A percentile compares a stretch with the other conserved stretches of the same genome.
Evolutionary conservation across 2,888 invertebrate species (phyloP).

Genomic region (Tortrix viridana): DNA sequence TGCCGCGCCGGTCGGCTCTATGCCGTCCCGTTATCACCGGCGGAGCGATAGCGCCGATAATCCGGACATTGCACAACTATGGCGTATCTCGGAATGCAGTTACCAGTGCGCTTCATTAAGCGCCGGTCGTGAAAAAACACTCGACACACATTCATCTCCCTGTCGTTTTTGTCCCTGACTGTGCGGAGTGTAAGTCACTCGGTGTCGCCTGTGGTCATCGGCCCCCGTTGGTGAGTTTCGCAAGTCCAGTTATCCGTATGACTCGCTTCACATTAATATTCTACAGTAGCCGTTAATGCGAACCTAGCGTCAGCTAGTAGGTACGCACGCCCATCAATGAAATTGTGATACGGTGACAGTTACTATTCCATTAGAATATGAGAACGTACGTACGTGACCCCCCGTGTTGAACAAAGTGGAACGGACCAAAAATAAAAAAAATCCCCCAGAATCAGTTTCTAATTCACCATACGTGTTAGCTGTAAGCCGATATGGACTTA

Average conservation of each 20-base stretch:
- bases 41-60: conserved; percentile 69
- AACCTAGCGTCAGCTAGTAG: conserved; percentile 60
- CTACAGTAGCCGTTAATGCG: conserved; percentile 72
- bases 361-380: conserved; percentile 21
- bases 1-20: conserved; percentile 40
- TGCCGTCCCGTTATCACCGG: conserved; percentile 68
- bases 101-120: conserved; percentile 61
- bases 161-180: conserved; percentile 45
- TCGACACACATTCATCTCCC: conserved; percentile 30
- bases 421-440: too few relatives aligned
- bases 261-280: conserved; percentile 79
- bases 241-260: conserved; percentile 81
- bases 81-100: conserved; percentile 74
- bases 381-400: conserved; percentile 21
- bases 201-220: conserved; percentile 76
- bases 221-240: conserved; percentile 79
- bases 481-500: conserved; percentile 54
- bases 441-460: conserved; percentile 18
- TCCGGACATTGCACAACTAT: conserved; percentile 64
- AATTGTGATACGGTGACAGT: conserved; percentile 32
- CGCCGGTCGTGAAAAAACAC: conserved; percentile 59
- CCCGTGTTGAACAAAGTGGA: not conserved
- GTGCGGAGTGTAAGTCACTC: conserved; percentile 50
- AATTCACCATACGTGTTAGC: conserved; percentile 39
- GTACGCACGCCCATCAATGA: conserved; percentile 26